Base-by-base conservation (phyloP, 2,113 vertebrate genomes). In the Stictonetta naevosa region DNA sequence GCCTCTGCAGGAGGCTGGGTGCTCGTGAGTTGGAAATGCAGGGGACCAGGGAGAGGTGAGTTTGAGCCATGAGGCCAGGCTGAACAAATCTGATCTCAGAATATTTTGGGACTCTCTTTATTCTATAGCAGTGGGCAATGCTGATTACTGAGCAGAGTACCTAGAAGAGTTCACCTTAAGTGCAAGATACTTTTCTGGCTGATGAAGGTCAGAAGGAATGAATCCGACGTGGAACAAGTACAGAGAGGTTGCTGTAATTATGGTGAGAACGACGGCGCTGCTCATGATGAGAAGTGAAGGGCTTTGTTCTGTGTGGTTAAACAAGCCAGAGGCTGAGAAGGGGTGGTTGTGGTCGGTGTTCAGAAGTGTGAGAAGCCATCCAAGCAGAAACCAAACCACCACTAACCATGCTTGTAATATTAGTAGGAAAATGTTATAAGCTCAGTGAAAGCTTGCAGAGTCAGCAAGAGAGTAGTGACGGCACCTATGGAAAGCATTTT, bases 141-240 rank as follows among this genome's bases (percentile, higher is more conserved):
- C 52, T 85, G n/a, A 59, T 84, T 9, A 17, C 34, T 62, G 60
- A 38, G 31, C 48, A 83, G 67, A 22, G 34, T 88, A 73, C 59
- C 40, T 48, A 83, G 33, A 80, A 79, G 59, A 89, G 42, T 82
- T 76, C 62, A 52, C 63, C 75, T 75, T 50, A 85, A 92, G 48
- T 44, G 31, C 46, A 29, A 2, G 89, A 34, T 59, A 19, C 79
- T 90, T 82, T 89, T 69, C 44, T 66, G 50, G 26, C 71, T 55
- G n/a, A 67, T 82, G 84, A 87, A 90, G 46, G 71, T 90, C 73
- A 78, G 86, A 89, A 91, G 31, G 84, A 85, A 85, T 75, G 42
- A 88, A 90, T 93, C 40, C 62, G 23, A 12, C 20, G 53, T 59
- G n/a, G 40, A 46, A 71, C 53, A 68, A 75, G 56, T 88, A 68